These are phyloP conservation scores for Heliconius hortense DNA, from an alignment of 2,888 invertebrate genomes.

Conservation along the genomic window DNA sequence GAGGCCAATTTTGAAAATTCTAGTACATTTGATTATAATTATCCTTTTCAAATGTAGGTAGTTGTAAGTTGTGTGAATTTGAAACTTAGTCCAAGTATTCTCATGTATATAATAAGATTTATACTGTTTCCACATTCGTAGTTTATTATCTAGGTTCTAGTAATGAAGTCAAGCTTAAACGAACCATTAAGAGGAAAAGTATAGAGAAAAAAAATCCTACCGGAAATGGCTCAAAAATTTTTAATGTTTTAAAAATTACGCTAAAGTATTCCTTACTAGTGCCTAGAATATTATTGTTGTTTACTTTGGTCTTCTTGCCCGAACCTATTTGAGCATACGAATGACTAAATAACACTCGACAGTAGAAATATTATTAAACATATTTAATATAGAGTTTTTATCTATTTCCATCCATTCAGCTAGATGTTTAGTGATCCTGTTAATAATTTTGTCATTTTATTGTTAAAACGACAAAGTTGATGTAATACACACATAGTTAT, in stretches of 20 bases:
- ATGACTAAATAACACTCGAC: constrained; percentile 51
- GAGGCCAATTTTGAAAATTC: neutral
- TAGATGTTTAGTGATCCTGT: constrained; percentile 44
- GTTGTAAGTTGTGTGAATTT: constrained; percentile 21
- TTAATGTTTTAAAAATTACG: neutral
- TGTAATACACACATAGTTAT: constrained; percentile 46
- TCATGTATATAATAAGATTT: constrained; percentile 41
- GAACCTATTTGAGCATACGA: constrained; percentile 69
- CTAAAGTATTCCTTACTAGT: neutral
- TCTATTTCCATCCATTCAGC: constrained; percentile 35
- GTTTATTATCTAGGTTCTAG: constrained; percentile 15
- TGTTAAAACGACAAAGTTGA: constrained; percentile 70
- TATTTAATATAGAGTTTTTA: constrained; percentile 32
- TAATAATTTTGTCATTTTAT: constrained; percentile 70
- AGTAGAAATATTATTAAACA: constrained; percentile 17
- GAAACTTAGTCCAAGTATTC: constrained; percentile 34
- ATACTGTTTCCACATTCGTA: constrained; percentile 32
- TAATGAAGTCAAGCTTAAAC: neutral
- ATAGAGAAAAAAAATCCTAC: neutral
- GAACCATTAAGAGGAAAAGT: neutral
- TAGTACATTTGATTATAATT: neutral
- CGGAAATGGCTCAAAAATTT: constrained; percentile 7
- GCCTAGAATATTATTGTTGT: constrained; percentile 11
- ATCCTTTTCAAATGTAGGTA: neutral
- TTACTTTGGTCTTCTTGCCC: constrained; percentile 68